Evolutionary conservation across 64 coral and sea anemone genomes (phyloP), one percentile per base, ranked within the genome.

Genomic region (Exaiptasia diaphana): DNA sequence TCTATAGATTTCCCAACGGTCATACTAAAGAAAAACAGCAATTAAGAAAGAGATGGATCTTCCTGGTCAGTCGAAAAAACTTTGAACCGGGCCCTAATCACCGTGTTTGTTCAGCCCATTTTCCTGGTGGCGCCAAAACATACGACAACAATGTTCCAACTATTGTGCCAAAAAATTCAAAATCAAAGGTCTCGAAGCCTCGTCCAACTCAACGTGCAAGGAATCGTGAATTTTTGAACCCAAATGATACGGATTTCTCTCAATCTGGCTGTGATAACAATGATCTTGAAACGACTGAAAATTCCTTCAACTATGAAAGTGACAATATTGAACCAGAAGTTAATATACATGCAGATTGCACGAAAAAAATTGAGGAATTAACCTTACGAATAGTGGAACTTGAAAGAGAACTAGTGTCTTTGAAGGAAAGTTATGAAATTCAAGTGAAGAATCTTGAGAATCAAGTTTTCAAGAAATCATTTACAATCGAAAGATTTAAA

Each of bases 11-110:
- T 28, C 86, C 77, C 14, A 80, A 88, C 37, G 77, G 67, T 28
- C 73, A 80, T 48, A 81, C 36, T 43, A 13, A 30, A 73, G 60
- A 88, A 39, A 49, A 61, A 75, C 5, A 34, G 29, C 20, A 71
- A 37, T 77, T 81, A 61, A 50, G 86, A 81, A 89, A 81, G 53
- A 80, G n/a, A 50, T 89, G 77, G 86, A 80, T 81, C 18, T 32
- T 58, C 43, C 50, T 80, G 38, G 70, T 88, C 1, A 77, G 57
- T 5, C 32, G 61, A 54, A 71, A 72, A 34, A 37, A 80, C 63
- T 64, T 89, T 52, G 40, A 74, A 14, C 86, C 86, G 3, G 78
- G 59, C 38, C 53, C 44, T 31, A 65, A 61, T 65, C 67, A 89
- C 35, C 41, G 67, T 23, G 86, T 89, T 33, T 89, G 67, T 49